Percentiles rank a stretch among this genome's conserved stretches.
Evolutionary conservation across 2,113 vertebrate species (phyloP).

Genomic region (Callospermophilus lateralis): DNA sequence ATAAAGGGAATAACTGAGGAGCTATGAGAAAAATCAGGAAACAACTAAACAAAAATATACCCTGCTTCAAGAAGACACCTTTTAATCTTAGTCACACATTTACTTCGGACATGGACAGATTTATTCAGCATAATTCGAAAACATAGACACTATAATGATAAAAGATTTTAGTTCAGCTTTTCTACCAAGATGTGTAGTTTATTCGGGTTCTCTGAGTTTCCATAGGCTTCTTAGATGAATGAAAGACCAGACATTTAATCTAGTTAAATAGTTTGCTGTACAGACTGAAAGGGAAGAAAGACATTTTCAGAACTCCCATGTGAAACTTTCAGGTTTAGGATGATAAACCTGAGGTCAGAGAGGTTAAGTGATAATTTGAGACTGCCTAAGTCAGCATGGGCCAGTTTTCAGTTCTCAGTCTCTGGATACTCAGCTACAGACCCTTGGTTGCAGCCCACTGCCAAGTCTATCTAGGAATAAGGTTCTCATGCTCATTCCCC

Average conservation of each 20-base stretch:
- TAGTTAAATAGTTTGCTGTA: neutral
- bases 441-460: fast-evolving
- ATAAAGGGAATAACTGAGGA: neutral
- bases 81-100: constrained; percentile 20
- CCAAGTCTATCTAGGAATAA: neutral
- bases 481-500: neutral
- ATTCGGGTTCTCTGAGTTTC: neutral
- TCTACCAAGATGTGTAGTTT: neutral
- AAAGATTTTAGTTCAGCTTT: neutral
- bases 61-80: neutral
- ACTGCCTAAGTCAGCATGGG: neutral
- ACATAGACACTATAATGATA: neutral
- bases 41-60: neutral
- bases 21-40: neutral
- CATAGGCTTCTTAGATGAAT: neutral
- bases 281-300: neutral
- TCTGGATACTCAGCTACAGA: neutral
- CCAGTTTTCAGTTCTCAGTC: neutral
- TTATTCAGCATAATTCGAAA: neutral
- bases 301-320: neutral
- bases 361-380: neutral
- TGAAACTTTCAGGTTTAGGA: neutral
- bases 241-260: neutral
- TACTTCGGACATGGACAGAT: neutral
- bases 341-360: neutral